Base-by-base conservation (phyloP, 2,888 invertebrate genomes). In the Brenthis ino region DNA sequence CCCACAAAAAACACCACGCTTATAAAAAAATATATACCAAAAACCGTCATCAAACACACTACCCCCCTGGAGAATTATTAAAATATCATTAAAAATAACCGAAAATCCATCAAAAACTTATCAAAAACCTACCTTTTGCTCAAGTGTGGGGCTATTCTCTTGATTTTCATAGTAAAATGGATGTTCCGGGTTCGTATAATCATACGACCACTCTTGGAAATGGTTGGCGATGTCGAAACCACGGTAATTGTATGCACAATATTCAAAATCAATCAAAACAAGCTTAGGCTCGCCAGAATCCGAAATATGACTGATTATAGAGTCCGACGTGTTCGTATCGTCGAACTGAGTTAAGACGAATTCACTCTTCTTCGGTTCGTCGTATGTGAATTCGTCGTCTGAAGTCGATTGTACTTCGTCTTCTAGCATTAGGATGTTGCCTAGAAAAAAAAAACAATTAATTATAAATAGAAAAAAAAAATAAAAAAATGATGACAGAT, bases 161-260 rank as follows among this genome's bases (percentile, higher is more conserved):
- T 91, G 91, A 64, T 94, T 90, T 75, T 96, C 96, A 70, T 91
- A 93, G 87, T 96, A 99, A 86, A 95, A 96, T 0, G 98, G 98
- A 77, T 95, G 94, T 48, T 95, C 93, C 0, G 95, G 94, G 69
- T 95, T 95, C 0, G 96, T 97, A 85, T 99, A 98, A 82, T 98
- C 97, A 82, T 97, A 97, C 1, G 95, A 95, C 97, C 98, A 98
- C 85, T 99, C 99, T 73, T 97, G 94, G 85, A 99, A 98, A 82
- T 99, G 99, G 87, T 99, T 99, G 3, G 98, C 98, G 63, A 99
- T 92, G 86, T 99, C 99, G 86, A 98, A 99, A 0, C 96, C 98
- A 64, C 98, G 94, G 83, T 91, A 81, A 84, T 99, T 98, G 88
- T 99, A 99, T 0, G 98, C 97, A 86, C 98, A 98, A 83, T 98